phyloP scores from a whole-genome alignment of 2,888 invertebrate genomes.

The Hermodice carunculata region DNA sequence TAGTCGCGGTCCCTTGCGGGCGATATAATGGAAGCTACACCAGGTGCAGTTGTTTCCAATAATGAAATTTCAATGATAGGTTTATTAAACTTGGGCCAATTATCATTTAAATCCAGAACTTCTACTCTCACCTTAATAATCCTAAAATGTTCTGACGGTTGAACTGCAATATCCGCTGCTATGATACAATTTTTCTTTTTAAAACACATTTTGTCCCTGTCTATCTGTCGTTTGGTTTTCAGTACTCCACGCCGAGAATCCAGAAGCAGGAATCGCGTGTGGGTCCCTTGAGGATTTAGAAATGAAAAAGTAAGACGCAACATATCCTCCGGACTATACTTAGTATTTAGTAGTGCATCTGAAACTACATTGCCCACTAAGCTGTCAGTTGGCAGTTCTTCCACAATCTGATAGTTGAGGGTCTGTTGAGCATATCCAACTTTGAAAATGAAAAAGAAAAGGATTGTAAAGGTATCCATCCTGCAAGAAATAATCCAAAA shows the following conservation, averaged over 20 bases:
- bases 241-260: conserved; percentile 34
- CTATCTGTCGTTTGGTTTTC: conserved; percentile 29
- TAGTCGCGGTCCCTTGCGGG: conserved; percentile 20
- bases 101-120: conserved; percentile 41
- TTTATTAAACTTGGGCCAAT: conserved; percentile 35
- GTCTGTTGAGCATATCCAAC: too few relatives aligned
- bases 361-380: conserved; percentile 13
- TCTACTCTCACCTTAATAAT: conserved; percentile 38
- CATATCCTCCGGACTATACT: neutral
- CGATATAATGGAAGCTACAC: conserved; percentile 10
- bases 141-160: conserved; percentile 29
- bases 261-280: conserved; percentile 32
- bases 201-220: conserved; percentile 41
- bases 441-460: too few relatives aligned
- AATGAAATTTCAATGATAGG: neutral
- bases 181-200: conserved; percentile 26
- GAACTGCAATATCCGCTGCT: conserved; percentile 34
- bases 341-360: conserved; percentile 10
- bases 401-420: conserved; percentile 13
- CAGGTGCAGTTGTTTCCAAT: conserved; percentile 13
- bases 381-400: conserved; percentile 11
- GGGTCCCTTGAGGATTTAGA: too few relatives aligned
- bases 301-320: conserved; percentile 12
- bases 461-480: too few relatives aligned
- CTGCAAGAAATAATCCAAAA: too few relatives aligned